Conservation (phyloP, 2,888 invertebrate genomes). For the Parnassius apollo region DNA sequence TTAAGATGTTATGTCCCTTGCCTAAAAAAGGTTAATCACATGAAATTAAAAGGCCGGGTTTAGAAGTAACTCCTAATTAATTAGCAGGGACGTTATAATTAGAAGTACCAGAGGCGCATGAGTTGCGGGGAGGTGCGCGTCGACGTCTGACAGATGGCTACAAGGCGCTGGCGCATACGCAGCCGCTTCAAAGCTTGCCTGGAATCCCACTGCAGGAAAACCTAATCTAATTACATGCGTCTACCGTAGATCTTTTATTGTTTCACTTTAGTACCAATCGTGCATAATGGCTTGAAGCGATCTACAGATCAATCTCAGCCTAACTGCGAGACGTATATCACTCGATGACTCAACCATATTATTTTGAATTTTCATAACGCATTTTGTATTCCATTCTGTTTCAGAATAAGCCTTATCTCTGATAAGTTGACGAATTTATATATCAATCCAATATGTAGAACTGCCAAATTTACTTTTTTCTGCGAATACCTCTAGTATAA, state of each 20-base stretch:
- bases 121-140: constrained; percentile 56
- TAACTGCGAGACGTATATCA: constrained; percentile 6
- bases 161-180: constrained; percentile 63
- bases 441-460: constrained; percentile 49
- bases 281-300: constrained; percentile 29
- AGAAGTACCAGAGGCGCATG: constrained; percentile 49
- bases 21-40: too few species aligned
- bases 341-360: neutral
- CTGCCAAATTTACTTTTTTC: constrained; percentile 35
- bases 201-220: constrained; percentile 52
- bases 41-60: constrained; percentile 8
- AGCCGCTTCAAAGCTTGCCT: constrained; percentile 57
- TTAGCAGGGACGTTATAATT: constrained; percentile 66
- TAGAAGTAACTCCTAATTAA: constrained; percentile 55
- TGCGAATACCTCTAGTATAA: constrained; percentile 16
- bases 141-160: constrained; percentile 74
- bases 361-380: too few species aligned
- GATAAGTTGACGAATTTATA: constrained; percentile 47
- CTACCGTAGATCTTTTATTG: constrained; percentile 49
- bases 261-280: constrained; percentile 43
- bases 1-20: too few species aligned
- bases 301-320: constrained; percentile 12
- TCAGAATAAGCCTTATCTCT: constrained; percentile 34
- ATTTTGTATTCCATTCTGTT: too few species aligned
- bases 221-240: constrained; percentile 65